phyloP scores from a whole-genome alignment of 2,113 vertebrate genomes.

The Salvelinus fontinalis region DNA sequence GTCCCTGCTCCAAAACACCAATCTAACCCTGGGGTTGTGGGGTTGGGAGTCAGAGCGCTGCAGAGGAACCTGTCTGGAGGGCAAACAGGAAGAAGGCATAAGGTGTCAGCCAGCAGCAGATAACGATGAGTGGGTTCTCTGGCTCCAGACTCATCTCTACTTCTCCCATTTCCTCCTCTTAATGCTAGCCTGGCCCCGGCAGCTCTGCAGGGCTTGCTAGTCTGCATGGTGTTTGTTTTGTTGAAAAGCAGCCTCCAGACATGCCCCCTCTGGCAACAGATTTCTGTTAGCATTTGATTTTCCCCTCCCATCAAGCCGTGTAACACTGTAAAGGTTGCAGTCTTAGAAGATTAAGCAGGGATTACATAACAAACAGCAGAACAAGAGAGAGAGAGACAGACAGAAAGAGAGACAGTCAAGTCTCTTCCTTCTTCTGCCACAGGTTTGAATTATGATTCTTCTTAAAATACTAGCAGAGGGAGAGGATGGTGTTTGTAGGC shows the following conservation, averaged over 20 bases:
- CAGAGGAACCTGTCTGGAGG: neutral
- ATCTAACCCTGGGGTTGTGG: too few relatives aligned
- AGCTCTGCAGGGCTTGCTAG: conserved; percentile 7
- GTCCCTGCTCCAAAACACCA: too few relatives aligned
- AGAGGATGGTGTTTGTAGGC: too few relatives aligned
- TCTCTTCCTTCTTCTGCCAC: too few relatives aligned
- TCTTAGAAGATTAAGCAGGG: neutral
- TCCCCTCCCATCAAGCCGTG: too few relatives aligned
- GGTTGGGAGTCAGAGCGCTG: neutral
- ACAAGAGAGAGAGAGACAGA: neutral
- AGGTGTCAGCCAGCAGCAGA: neutral
- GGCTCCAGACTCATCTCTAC: neutral
- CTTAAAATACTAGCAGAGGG: too few relatives aligned
- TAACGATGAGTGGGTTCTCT: conserved; percentile 3
- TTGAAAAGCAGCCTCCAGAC: conserved; percentile 25
- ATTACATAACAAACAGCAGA: neutral
- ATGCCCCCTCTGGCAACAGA: conserved; percentile 24
- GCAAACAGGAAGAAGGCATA: neutral
- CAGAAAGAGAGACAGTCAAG: neutral
- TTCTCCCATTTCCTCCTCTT: neutral
- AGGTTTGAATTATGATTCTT: too few relatives aligned
- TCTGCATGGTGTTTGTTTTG: conserved; percentile 33
- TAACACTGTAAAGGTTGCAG: neutral
- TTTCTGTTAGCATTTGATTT: too few relatives aligned
- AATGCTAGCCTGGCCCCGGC: conserved; percentile 8